A percentile compares a stretch with the other conserved stretches of the same genome.
These are phyloP conservation scores for Eulemur coronatus DNA, from an alignment of 2,797 vertebrate genomes.

Conservation along the genomic window DNA sequence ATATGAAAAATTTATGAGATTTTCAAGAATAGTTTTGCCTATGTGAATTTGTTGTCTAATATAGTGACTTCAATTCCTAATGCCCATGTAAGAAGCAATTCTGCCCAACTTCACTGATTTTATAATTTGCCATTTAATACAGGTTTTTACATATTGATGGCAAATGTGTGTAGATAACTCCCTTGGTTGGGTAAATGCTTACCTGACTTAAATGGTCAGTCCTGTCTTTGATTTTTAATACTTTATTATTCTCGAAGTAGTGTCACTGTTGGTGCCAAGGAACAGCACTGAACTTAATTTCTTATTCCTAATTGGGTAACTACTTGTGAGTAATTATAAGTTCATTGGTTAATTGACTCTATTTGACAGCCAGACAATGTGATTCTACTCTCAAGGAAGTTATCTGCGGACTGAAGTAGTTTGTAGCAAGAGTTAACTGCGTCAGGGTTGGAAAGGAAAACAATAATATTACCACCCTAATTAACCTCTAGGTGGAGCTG, in stretches of 20 bases:
- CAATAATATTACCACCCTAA: background rate
- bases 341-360: slow-evolving; percentile 61
- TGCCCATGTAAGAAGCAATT: background rate
- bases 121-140: background rate
- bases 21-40: background rate
- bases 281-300: slow-evolving; percentile 47
- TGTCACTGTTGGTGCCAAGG: slow-evolving; percentile 43
- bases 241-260: slow-evolving; percentile 52
- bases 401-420: background rate
- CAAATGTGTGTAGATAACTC: background rate
- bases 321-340: slow-evolving; percentile 50
- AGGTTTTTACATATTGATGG: background rate
- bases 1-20: background rate
- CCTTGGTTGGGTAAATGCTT: background rate
- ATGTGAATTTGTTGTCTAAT: background rate
- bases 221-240: slow-evolving; percentile 37
- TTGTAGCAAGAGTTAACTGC: background rate
- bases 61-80: background rate
- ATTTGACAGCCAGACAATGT: slow-evolving; percentile 13
- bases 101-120: background rate
- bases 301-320: slow-evolving; percentile 49
- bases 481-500: background rate
- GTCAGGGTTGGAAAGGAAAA: background rate
- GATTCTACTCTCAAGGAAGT: slow-evolving; percentile 41
- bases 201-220: slow-evolving; percentile 8